Evolutionary conservation across 2,888 invertebrate genomes (phyloP).

Genomic region (Hypena proboscidalis): DNA sequence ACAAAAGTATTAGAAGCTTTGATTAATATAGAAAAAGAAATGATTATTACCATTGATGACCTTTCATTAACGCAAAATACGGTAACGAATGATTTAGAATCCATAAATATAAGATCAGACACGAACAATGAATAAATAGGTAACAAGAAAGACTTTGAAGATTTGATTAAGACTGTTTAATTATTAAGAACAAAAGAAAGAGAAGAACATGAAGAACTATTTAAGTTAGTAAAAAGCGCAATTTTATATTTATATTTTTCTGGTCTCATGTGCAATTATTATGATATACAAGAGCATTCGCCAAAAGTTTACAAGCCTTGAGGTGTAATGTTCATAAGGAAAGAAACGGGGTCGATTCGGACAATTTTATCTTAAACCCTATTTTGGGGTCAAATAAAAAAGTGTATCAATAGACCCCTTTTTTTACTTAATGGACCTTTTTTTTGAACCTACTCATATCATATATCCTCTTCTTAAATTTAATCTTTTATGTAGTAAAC

Average conservation of each 20-base stretch:
- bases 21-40: slow-evolving; percentile 38
- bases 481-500: slow-evolving; percentile 8
- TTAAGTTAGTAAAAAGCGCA: slow-evolving; percentile 25
- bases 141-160: slow-evolving; percentile 25
- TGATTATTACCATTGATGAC: slow-evolving; percentile 35
- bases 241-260: slow-evolving; percentile 24
- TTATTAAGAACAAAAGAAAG: slow-evolving; percentile 26
- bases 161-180: slow-evolving; percentile 37
- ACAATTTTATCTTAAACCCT: slow-evolving; percentile 25
- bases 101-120: slow-evolving; percentile 32
- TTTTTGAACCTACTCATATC: slow-evolving; percentile 27
- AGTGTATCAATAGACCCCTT: slow-evolving; percentile 19
- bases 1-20: slow-evolving; percentile 36
- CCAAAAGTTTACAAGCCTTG: slow-evolving; percentile 26
- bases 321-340: slow-evolving; percentile 26
- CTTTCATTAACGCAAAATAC: slow-evolving; percentile 37
- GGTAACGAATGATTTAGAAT: slow-evolving; percentile 35
- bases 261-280: slow-evolving; percentile 24
- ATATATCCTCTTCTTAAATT: slow-evolving; percentile 26
- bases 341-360: slow-evolving; percentile 27
- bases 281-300: slow-evolving; percentile 23
- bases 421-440: slow-evolving; percentile 21
- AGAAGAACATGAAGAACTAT: slow-evolving; percentile 27
- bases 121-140: slow-evolving; percentile 26
- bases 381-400: slow-evolving; percentile 26